Evolutionary conservation across 2,113 vertebrate species (phyloP), one percentile per base, ranked within the genome.

Genomic region (Podilymbus podiceps): DNA sequence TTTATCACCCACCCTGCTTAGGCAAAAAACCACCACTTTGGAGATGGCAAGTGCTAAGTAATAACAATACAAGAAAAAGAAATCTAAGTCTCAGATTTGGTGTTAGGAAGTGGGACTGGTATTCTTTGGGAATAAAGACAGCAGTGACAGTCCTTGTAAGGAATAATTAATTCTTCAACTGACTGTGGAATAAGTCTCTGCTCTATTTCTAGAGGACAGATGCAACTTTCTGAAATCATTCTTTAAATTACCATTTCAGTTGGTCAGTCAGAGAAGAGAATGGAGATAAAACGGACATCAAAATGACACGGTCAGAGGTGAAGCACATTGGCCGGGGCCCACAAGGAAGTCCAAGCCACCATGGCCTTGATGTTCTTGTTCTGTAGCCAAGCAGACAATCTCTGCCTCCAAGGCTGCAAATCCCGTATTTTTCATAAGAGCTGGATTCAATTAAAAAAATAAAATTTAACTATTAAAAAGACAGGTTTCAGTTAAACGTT

Each of bases 391-490:
- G 17, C 23, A 86, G 73, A 67, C 79, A 75, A 64, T 14, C 38
- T 24, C 25, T 55, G 30, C 53, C 46, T 86, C 40, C 44, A 49
- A 85, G 27, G 46, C 78, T 85, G 63, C 68, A 66, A 79, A 90
- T 25, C 55, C 46, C 4, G 0, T 20, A 8, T 38, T 77, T 95
- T 86, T 88, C 44, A 2, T 18, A 42, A 80, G 71, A 2, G 2
- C 72, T 64, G 58, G 49, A 74, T 68, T 88, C 35, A 82, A 82
- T 90, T 88, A 33, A 79, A 86, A 96, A 72, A 80, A 63, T 38
- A 7, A 20, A 58, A 30, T 82, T 14, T 73, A 87, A 91, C 69
- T 63, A 42, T 71, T 75, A 89, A 72, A 72, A 74, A 88, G 56
- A 16, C 71, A 64, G 52, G 85, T 53, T 88, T 80, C 58, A 44